Evolutionary conservation across 2,888 invertebrate species (phyloP).

Genomic region (Laspeyria flexula): DNA sequence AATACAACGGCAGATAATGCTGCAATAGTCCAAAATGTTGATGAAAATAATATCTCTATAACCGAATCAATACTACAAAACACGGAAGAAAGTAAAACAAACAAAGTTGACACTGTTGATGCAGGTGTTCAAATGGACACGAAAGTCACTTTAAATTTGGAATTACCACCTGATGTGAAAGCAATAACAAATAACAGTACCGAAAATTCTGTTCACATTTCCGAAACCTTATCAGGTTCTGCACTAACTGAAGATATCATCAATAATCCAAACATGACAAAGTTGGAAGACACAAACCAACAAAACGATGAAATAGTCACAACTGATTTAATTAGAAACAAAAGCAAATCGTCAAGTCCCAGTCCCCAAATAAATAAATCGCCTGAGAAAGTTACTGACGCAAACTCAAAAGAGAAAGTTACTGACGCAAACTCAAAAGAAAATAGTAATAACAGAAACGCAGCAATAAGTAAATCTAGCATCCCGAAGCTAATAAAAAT

Average conservation of each 20-base stretch:
- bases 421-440: no score
- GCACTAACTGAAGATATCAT: constrained; percentile 2
- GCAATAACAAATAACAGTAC: background rate
- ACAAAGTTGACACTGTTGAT: background rate
- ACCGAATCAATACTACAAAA: background rate
- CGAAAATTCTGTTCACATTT: background rate
- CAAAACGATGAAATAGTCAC: background rate
- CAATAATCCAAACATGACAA: constrained; percentile 3
- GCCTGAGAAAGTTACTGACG: constrained; percentile 3
- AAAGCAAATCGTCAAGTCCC: background rate
- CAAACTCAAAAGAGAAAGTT: no score
- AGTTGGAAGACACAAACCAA: background rate
- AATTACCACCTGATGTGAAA: background rate
- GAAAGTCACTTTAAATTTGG: background rate
- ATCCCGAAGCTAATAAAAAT: constrained; percentile 76
- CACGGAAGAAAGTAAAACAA: background rate
- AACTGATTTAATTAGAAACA: background rate
- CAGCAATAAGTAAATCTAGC: constrained; percentile 61
- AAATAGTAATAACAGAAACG: constrained; percentile 27
- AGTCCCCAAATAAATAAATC: background rate
- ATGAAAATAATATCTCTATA: background rate
- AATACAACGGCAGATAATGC: background rate
- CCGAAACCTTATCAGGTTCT: constrained; percentile 1
- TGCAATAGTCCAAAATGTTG: background rate
- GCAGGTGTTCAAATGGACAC: background rate